Percentiles rank a stretch among this genome's conserved stretches.
These are phyloP conservation scores for Cassiopea andromeda DNA, from an alignment of 30 jellyfish, hydroid and myxozoan species.

Conservation along the genomic window DNA sequence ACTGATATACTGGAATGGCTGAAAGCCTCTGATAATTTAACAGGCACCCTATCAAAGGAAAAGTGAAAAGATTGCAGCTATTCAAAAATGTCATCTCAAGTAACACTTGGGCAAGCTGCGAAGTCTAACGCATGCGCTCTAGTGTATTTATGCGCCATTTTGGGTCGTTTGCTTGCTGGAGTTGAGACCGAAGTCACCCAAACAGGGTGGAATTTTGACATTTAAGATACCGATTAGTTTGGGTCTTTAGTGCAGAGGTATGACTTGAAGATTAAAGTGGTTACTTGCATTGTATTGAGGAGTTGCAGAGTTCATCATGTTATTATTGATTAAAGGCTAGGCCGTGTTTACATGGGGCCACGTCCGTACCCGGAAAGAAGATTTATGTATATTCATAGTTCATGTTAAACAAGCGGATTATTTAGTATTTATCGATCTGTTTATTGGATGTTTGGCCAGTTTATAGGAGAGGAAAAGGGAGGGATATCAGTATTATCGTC, in stretches of 20 bases:
- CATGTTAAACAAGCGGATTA: background rate
- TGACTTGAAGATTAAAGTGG: background rate
- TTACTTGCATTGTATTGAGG: background rate
- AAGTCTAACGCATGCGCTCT: conserved; percentile 66
- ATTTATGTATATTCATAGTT: conserved; percentile 9
- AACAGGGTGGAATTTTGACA: conserved; percentile 12
- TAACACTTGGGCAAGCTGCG: background rate
- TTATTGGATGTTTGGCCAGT: background rate
- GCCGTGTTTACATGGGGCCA: conserved; percentile 54
- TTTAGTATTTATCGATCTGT: background rate
- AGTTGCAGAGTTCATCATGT: background rate
- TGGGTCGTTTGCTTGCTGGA: conserved; percentile 59
- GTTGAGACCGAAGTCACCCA: conserved; percentile 39
- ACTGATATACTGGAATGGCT: too few species aligned
- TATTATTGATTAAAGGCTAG: conserved; percentile 1
- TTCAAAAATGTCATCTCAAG: too few species aligned
- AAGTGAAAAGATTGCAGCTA: too few species aligned
- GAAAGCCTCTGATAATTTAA: too few species aligned
- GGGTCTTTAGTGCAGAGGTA: background rate
- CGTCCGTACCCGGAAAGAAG: conserved; percentile 80
- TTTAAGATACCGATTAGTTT: background rate
- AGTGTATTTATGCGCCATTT: conserved; percentile 56
- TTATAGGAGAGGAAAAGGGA: background rate
- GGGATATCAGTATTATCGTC: background rate
- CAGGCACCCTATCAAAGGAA: too few species aligned